phyloP scores from a whole-genome alignment of 2,797 vertebrate genomes.

The Trematomus bernacchii region DNA sequence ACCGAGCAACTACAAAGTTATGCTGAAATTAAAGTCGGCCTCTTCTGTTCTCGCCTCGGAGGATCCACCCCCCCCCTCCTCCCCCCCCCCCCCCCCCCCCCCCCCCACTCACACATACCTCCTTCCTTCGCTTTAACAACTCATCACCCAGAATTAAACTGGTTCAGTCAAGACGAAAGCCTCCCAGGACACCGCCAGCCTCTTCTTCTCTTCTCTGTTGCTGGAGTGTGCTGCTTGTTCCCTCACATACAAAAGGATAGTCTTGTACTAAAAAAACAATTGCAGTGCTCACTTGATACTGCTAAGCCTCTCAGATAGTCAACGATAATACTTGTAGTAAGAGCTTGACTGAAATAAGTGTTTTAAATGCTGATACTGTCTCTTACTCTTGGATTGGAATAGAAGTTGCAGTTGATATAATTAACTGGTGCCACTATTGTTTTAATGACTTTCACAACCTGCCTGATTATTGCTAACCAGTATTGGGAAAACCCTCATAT shows the following conservation, averaged over 20 bases:
- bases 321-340: not conserved
- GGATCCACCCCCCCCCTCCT: constrained; percentile 43
- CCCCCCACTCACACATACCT: not conserved
- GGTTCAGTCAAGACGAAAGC: constrained; percentile 66
- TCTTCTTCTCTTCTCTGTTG: not conserved
- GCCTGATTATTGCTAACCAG: not conserved
- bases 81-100: not conserved
- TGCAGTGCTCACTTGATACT: not conserved
- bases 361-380: not conserved
- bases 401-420: too few species aligned
- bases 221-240: not conserved
- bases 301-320: not conserved
- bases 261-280: not conserved
- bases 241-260: not conserved
- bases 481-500: not conserved
- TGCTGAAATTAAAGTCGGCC: constrained; percentile 75
- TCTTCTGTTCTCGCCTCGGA: constrained; percentile 61
- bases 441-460: not conserved
- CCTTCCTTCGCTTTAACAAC: constrained; percentile 30
- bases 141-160: constrained; percentile 72
- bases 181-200: constrained; percentile 39
- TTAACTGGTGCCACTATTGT: not conserved
- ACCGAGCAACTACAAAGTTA: constrained; percentile 73
- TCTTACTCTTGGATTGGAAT: too few species aligned
- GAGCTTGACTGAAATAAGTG: not conserved